Evolutionary conservation across 2,113 vertebrate genomes (phyloP).

Genomic region (Chitala chitala): DNA sequence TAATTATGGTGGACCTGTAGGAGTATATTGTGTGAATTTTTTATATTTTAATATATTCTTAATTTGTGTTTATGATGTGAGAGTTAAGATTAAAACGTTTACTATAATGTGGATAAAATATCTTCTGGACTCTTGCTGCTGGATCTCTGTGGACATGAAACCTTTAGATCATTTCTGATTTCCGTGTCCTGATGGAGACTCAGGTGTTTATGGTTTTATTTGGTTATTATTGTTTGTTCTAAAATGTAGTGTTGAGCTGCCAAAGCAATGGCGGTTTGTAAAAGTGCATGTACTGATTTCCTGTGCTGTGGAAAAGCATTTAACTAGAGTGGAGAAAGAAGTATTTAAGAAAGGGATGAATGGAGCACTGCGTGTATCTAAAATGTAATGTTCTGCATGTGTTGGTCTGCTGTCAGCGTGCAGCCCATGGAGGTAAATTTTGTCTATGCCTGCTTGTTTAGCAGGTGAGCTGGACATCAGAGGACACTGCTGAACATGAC

Average conservation of each 20-base stretch:
- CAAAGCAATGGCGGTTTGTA: not conserved
- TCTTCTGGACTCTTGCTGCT: not conserved
- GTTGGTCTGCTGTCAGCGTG: not conserved
- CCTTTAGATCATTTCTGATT: not conserved
- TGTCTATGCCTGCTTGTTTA: slow-evolving; percentile 42
- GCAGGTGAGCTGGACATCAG: slow-evolving; percentile 69
- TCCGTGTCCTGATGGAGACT: not conserved
- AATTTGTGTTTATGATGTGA: slow-evolving; percentile 7
- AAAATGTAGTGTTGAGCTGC: not conserved
- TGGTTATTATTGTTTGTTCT: no score
- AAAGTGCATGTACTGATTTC: not conserved
- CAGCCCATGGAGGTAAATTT: not conserved
- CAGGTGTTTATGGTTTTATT: not conserved
- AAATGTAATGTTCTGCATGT: not conserved
- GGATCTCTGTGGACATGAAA: not conserved
- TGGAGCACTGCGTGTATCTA: no score
- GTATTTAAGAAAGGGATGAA: not conserved
- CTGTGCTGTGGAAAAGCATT: not conserved
- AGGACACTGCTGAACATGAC: slow-evolving; percentile 80
- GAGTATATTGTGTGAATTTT: not conserved
- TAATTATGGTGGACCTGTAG: not conserved
- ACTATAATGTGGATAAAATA: slow-evolving; percentile 23
- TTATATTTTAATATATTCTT: not conserved
- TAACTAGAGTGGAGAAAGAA: not conserved
- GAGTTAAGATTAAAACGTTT: slow-evolving; percentile 29